Conservation (phyloP, 2,888 invertebrate species). For the Halictus ligatus region DNA sequence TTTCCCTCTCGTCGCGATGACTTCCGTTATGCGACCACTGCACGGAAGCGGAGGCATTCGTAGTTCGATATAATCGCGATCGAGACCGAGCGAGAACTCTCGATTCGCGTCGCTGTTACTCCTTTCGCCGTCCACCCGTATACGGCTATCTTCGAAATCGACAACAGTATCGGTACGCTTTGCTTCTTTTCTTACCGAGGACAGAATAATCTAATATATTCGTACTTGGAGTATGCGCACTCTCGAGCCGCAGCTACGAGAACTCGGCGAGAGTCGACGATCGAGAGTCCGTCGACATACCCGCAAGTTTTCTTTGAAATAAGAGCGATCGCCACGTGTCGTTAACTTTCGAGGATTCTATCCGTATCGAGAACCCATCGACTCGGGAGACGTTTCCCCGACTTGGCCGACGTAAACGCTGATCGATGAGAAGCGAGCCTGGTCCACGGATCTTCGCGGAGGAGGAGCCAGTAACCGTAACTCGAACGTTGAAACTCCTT, state of each 20-base stretch:
- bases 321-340: background rate
- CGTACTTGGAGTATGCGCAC: too few species aligned
- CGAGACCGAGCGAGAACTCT: too few species aligned
- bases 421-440: conserved; percentile 34
- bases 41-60: conserved; percentile 30
- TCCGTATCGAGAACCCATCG: conserved; percentile 4
- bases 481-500: conserved; percentile 37
- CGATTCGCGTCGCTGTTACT: too few species aligned
- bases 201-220: too few species aligned
- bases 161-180: too few species aligned
- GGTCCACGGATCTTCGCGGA: conserved; percentile 19
- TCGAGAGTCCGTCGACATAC: background rate
- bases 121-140: too few species aligned
- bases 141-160: too few species aligned
- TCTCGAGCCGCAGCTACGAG: background rate
- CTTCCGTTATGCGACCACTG: conserved; percentile 34
- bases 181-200: too few species aligned
- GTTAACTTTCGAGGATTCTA: background rate
- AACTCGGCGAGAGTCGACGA: background rate
- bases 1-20: conserved; percentile 2
- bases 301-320: background rate
- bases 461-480: background rate
- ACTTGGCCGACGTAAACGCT: background rate
- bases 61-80: too few species aligned
- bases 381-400: background rate